These are phyloP conservation scores for Phyllostomus hastatus DNA, from an alignment of 2,113 vertebrate species.

Conservation along the genomic window DNA sequence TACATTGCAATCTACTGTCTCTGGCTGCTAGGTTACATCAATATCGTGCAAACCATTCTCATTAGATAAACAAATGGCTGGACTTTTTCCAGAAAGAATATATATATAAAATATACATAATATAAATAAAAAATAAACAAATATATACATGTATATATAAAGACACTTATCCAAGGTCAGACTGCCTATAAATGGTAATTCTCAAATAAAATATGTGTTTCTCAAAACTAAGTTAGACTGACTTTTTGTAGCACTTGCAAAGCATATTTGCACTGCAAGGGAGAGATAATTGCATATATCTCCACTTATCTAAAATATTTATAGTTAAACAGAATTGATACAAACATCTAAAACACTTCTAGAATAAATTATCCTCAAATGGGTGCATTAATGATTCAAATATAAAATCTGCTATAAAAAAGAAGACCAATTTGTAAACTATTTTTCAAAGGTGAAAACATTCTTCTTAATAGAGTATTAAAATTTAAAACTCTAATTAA, in stretches of 20 bases:
- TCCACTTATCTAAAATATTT: constrained; percentile 50
- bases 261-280: neutral
- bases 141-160: neutral
- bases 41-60: no score
- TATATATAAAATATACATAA: no score
- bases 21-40: no score
- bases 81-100: no score
- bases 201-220: neutral
- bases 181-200: neutral
- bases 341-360: constrained; percentile 20
- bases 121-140: no score
- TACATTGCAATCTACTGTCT: no score
- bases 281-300: constrained; percentile 9
- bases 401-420: constrained; percentile 51
- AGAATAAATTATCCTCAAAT: constrained; percentile 57
- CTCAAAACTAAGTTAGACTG: neutral
- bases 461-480: constrained; percentile 64
- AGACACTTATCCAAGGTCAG: neutral
- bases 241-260: neutral
- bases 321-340: neutral
- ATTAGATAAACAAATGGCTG: no score
- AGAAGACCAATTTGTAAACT: constrained; percentile 68
- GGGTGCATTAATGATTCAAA: constrained; percentile 67
- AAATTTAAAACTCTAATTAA: constrained; percentile 70
- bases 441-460: constrained; percentile 67